Evolutionary conservation across 2,888 invertebrate species (phyloP), one percentile per base, ranked within the genome.

Genomic region (Drosophila parthenogenetica): DNA sequence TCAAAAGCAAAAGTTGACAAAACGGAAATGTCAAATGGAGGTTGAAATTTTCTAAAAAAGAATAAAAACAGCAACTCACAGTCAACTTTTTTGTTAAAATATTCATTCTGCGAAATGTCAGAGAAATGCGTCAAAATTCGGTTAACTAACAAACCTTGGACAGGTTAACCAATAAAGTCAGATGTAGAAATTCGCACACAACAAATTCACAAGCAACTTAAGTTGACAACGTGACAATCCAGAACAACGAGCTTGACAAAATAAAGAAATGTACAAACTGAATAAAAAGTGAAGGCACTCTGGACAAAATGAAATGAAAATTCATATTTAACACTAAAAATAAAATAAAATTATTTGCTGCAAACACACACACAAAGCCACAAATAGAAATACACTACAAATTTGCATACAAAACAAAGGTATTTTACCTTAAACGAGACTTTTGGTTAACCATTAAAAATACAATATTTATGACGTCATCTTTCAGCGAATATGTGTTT

Each of bases 21-120:
- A 63, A 46, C 29, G 53, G 14, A 58, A 43, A 50, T 29, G 43
- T 19, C 19, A 48, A 37, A 25, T 16, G 32, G 37, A 29, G n/a
- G 16, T 16, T 13, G 19, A 22, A 13, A 48, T 16, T 39, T 39
- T 22, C 1, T 3, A 3, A 8, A 35, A 13, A 35, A 43, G 49
- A 53, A 45, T 29, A 51, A 16, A 40, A 13, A 1, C 7, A 16
- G 0, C 14, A 17, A 5, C 17, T 35, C 35, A 13, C 35, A 11
- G 35, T 59, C n/a, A 35, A 40, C 29, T 43, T 45, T 45, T 13
- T 16, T 19, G 13, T 40, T 46, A 22, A 58, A 69, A 58, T 58
- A 74, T 70, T 62, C 37, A 70, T 68, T 43, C 69, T 43, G 29
- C 37, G 5, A 70, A 68, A 62, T 69, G 82, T 69, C 72, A 71